Conservation (phyloP, 2,797 vertebrate species). For the Tympanoctomys barrerae region DNA sequence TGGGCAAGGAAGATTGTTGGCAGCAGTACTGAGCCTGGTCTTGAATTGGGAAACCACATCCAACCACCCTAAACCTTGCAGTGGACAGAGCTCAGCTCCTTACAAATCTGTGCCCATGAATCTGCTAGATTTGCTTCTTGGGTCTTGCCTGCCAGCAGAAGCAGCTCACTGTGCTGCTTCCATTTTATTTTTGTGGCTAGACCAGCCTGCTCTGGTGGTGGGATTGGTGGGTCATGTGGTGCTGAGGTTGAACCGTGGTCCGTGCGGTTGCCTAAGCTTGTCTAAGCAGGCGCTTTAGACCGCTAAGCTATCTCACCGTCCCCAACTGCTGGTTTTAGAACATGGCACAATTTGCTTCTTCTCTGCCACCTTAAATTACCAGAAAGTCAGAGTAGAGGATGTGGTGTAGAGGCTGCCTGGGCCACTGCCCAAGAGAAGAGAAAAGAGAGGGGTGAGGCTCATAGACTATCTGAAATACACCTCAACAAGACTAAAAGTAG, state of each 20-base stretch:
- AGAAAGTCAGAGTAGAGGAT: not conserved
- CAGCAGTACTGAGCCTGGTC: not conserved
- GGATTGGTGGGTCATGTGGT: too few relatives aligned
- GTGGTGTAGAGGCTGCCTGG: not conserved
- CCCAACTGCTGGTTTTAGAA: not conserved
- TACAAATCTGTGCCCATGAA: not conserved
- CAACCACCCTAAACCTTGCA: not conserved
- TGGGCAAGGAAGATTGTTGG: not conserved
- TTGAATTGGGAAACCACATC: not conserved
- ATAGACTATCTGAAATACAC: not conserved
- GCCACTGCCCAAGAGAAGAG: accelerated
- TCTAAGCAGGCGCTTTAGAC: too few relatives aligned
- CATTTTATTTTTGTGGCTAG: too few relatives aligned
- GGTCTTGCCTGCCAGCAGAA: not conserved
- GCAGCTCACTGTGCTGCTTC: not conserved
- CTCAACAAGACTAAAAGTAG: not conserved
- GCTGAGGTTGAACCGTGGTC: too few relatives aligned
- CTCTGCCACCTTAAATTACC: not conserved
- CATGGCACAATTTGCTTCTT: not conserved
- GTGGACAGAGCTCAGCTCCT: not conserved
- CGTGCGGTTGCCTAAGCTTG: too few relatives aligned
- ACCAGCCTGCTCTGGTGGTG: too few relatives aligned
- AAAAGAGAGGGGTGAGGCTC: not conserved
- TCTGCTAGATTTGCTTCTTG: not conserved
- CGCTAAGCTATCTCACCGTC: too few relatives aligned